Base-by-base conservation (phyloP, 1,140 invertebrate species). In the Potamilus streckersoni region DNA sequence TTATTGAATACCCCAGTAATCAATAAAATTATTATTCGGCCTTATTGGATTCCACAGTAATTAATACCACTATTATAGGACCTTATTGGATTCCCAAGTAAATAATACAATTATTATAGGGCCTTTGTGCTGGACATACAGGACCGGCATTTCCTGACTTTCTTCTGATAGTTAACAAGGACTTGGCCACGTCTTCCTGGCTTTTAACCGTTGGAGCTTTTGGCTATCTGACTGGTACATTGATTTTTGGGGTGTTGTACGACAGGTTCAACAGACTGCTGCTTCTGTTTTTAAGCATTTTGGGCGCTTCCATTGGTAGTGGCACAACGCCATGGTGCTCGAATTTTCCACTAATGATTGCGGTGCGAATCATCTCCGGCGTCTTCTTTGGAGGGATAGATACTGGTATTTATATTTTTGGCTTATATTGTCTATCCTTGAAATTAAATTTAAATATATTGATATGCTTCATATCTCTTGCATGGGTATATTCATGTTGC, bases 81-180 rank as follows among this genome's bases (percentile, higher is more conserved):
- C 23, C 23, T 23, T 23, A 1, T 23, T 31, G 27, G 27, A 31
- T 31, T 31, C 27, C 4, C 27, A 1, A 31, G 27, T 31, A 31
- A 31, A 3, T 2, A 31, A 31, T 31, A 31, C 27, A 4, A 31
- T 31, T 31, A 31, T 31, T 31, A 31, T 31, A 31, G 27, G 27
- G 27, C 27, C 27, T 31, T 31, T 31, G 1, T 31, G 27, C 27
- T 31, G 27, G 27, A 31, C 27, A 31, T 31, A 31, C 27, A 31
- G 88, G 88, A 20, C 86, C 87, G 31, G 86, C 88, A 16, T 80
- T 89, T 59, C 79, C 84, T 0, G 83, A 88, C 76, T 77, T 89
- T 38, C 79, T 83, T 69, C 72, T 83, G 17, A 83, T 86, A 55
- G 81, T 84, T 12, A 64, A 81, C 55, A 79, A 82, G 17, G 79